These are phyloP conservation scores for Sciurus vulgaris DNA, from an alignment of 2,797 vertebrate genomes.

Conservation along the genomic window DNA sequence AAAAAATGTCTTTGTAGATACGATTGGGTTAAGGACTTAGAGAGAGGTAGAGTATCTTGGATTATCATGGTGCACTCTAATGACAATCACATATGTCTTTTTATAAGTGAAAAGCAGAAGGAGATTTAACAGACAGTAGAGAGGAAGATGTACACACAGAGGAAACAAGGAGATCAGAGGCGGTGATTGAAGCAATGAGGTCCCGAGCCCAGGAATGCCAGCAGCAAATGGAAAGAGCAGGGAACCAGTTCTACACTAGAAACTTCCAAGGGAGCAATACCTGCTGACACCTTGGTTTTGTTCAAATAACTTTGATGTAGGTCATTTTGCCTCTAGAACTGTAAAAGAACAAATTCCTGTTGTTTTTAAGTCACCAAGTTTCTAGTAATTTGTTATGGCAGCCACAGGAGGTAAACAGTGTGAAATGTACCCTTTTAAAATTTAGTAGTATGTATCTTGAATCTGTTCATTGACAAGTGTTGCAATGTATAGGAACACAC, in stretches of 20 bases:
- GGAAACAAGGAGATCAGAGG: background rate
- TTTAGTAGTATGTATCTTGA: background rate
- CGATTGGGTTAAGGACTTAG: constrained; percentile 3
- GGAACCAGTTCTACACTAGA: background rate
- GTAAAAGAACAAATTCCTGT: background rate
- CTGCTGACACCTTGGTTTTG: background rate
- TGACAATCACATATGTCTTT: background rate
- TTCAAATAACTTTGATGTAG: background rate
- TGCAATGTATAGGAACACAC: background rate
- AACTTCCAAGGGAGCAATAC: background rate
- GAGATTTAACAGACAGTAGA: background rate
- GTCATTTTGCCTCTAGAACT: background rate
- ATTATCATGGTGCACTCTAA: background rate
- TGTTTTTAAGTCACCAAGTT: background rate
- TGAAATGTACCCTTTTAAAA: background rate
- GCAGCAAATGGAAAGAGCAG: background rate
- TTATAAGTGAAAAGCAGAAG: background rate
- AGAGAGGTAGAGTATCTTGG: background rate
- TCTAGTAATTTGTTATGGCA: background rate
- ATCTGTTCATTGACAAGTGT: background rate
- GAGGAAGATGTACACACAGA: background rate
- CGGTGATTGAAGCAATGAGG: background rate
- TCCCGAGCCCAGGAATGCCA: background rate
- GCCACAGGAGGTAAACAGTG: background rate
- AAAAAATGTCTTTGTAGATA: background rate